Percentiles rank a stretch among this genome's conserved stretches.
phyloP scores from a whole-genome alignment of 2,888 invertebrate species.

The Cheilosia soror region DNA sequence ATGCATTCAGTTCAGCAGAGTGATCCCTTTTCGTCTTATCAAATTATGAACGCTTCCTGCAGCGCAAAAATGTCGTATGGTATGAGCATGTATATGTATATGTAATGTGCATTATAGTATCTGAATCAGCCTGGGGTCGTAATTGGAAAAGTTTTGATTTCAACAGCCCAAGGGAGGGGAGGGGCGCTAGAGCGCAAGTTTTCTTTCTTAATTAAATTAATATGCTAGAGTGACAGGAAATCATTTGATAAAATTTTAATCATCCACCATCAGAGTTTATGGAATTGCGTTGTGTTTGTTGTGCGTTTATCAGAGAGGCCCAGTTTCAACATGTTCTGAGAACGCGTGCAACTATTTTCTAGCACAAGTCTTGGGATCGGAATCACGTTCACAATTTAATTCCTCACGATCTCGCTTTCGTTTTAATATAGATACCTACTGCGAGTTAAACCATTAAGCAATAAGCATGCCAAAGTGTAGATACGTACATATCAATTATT shows the following conservation, averaged over 20 bases:
- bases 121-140: conserved; percentile 37
- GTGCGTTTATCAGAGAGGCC: conserved; percentile 41
- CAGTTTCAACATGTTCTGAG: conserved; percentile 39
- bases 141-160: conserved; percentile 62
- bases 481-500: conserved; percentile 46
- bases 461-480: conserved; percentile 11
- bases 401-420: conserved; percentile 51
- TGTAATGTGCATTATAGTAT: background rate
- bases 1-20: conserved; percentile 16
- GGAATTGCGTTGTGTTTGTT: conserved; percentile 11
- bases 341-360: conserved; percentile 43
- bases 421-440: conserved; percentile 24
- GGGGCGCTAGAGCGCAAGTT: background rate
- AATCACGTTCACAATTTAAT: conserved; percentile 58
- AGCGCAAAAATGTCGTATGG: conserved; percentile 14
- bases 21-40: conserved; percentile 55
- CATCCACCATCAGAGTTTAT: background rate
- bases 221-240: conserved; percentile 31
- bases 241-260: conserved; percentile 42
- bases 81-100: background rate
- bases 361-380: conserved; percentile 24
- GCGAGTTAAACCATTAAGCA: conserved; percentile 3
- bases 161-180: conserved; percentile 29
- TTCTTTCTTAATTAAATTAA: conserved; percentile 58
- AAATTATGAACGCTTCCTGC: conserved; percentile 51